Evolutionary conservation across 2,888 invertebrate species (phyloP).

Genomic region (Agrochola circellaris): DNA sequence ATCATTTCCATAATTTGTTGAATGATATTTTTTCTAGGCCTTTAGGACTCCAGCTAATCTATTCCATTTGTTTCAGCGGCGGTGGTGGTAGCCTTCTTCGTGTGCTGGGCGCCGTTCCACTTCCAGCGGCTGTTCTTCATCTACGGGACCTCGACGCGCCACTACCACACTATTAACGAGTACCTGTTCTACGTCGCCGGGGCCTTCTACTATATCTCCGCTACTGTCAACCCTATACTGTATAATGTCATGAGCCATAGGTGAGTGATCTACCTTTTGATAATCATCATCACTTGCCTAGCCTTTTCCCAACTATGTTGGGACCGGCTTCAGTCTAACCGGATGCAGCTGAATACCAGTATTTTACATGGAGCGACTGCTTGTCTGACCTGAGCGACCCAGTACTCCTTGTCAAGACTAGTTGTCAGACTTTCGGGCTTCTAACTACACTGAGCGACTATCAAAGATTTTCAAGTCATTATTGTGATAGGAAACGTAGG

Average conservation of each 20-base stretch:
- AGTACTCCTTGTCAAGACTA: background rate
- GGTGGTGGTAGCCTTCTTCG: slow-evolving; percentile 97
- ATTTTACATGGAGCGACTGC: background rate
- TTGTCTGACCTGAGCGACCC: background rate
- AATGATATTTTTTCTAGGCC: no score
- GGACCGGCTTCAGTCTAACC: background rate
- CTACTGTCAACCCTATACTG: slow-evolving; percentile 96
- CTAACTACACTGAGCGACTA: background rate
- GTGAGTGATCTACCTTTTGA: slow-evolving; percentile 74
- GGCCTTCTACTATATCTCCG: slow-evolving; percentile 95
- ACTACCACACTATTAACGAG: slow-evolving; percentile 93
- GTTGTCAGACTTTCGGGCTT: background rate
- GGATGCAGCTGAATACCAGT: background rate
- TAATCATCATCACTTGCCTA: background rate
- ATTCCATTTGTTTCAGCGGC: slow-evolving; percentile 92
- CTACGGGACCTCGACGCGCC: slow-evolving; percentile 91
- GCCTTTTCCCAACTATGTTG: no score
- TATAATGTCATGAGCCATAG: slow-evolving; percentile 95
- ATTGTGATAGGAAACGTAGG: background rate
- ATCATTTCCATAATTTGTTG: no score
- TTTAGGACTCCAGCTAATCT: background rate
- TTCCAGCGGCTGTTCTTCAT: slow-evolving; percentile 96
- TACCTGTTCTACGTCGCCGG: slow-evolving; percentile 95
- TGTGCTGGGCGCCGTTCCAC: slow-evolving; percentile 99
- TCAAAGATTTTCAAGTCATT: background rate